Percentiles rank a stretch among this genome's conserved stretches.
phyloP scores from a whole-genome alignment of 2,888 invertebrate species.

The Sesia bembeciformis region DNA sequence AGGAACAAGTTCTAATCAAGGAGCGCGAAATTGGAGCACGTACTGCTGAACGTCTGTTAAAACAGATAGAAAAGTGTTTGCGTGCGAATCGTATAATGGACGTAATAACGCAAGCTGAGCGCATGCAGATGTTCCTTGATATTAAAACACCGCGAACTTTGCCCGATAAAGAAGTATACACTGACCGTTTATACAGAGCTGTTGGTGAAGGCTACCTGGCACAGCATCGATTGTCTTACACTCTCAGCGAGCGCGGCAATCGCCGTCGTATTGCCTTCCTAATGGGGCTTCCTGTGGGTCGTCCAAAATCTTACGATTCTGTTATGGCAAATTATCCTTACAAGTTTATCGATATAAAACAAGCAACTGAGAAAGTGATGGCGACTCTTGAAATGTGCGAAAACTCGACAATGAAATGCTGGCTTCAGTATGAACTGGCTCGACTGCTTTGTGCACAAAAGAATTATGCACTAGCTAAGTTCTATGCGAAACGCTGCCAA shows the following conservation, averaged over 20 bases:
- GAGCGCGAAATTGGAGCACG: constrained; percentile 53
- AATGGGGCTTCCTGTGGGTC: constrained; percentile 55
- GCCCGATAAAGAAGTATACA: constrained; percentile 55
- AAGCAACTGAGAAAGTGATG: constrained; percentile 45
- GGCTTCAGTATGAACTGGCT: constrained; percentile 61
- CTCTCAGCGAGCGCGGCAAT: constrained; percentile 58
- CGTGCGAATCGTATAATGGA: constrained; percentile 48
- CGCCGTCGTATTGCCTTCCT: constrained; percentile 60
- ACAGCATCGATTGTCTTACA: constrained; percentile 57
- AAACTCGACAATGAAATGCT: constrained; percentile 61
- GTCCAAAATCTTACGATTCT: constrained; percentile 61
- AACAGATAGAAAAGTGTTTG: constrained; percentile 46
- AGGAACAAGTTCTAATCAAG: constrained; percentile 38
- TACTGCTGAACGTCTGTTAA: constrained; percentile 47
- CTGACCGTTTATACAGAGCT: constrained; percentile 51
- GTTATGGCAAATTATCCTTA: constrained; percentile 62
- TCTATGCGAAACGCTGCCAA: constrained; percentile 60
- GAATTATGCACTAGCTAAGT: constrained; percentile 60
- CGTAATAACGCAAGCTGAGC: constrained; percentile 52
- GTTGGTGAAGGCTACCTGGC: constrained; percentile 59
- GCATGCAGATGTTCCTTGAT: constrained; percentile 62
- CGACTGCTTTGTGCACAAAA: constrained; percentile 53
- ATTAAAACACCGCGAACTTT: constrained; percentile 50
- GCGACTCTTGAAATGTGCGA: constrained; percentile 58
- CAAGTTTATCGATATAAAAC: constrained; percentile 54